A percentile compares a stretch with the other conserved stretches of the same genome.
Evolutionary conservation across 2,113 vertebrate species (phyloP).

Genomic region (Asarcornis scutulata): DNA sequence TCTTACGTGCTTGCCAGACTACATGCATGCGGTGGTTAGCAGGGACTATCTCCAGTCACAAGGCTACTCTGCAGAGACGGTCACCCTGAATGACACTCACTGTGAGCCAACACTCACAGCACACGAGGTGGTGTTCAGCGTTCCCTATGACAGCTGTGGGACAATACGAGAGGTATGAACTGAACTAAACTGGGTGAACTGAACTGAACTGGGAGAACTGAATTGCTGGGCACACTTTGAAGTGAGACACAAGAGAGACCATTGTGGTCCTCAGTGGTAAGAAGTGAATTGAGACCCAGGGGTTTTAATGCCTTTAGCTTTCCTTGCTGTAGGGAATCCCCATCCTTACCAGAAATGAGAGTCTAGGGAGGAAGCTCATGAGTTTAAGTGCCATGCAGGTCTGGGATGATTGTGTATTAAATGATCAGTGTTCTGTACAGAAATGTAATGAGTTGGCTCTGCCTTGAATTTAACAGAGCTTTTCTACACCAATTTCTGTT

Average conservation of each 20-base stretch:
- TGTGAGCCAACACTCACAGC: conserved; percentile 50
- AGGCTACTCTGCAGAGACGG: conserved; percentile 37
- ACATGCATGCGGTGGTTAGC: conserved; percentile 74
- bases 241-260: not conserved
- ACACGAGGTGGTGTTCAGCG: conserved; percentile 61
- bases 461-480: not conserved
- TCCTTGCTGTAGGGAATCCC: not conserved
- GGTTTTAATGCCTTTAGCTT: not conserved
- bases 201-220: rapidly evolving
- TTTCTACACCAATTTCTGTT: not conserved
- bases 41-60: conserved; percentile 64
- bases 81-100: not conserved
- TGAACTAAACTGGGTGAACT: too few species aligned
- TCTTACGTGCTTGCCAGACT: conserved; percentile 67
- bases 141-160: conserved; percentile 73
- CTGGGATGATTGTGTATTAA: not conserved
- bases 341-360: not conserved
- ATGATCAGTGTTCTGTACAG: not conserved
- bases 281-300: rapidly evolving
- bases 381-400: not conserved
- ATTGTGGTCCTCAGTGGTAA: not conserved
- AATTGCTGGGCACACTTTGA: rapidly evolving
- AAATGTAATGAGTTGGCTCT: not conserved
- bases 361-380: not conserved
- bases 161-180: conserved; percentile 56